Percentiles rank a stretch among this genome's conserved stretches.
Evolutionary conservation across 2,888 invertebrate species (phyloP).

Genomic region (Sinodicranocentrus sp.): DNA sequence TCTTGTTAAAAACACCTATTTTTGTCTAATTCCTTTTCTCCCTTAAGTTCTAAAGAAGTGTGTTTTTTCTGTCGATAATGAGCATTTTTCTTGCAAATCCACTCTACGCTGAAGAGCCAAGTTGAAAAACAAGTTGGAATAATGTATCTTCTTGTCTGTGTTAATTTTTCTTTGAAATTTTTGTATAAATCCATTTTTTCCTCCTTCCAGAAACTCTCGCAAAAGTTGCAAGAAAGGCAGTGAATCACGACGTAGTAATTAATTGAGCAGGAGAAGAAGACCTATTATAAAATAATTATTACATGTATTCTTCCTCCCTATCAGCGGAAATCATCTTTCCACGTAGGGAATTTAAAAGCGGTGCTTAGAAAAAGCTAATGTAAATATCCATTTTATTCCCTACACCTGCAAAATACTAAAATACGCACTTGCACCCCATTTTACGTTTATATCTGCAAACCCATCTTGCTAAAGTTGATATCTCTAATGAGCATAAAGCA

Average conservation of each 20-base stretch:
- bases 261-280: slow-evolving; percentile 1
- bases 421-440: too few relatives aligned
- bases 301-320: slow-evolving; percentile 13
- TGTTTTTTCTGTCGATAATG: slow-evolving; percentile 6
- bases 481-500: too few relatives aligned
- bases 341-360: background rate
- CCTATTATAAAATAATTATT: slow-evolving; percentile 2
- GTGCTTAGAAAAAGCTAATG: slow-evolving; percentile 7
- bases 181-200: slow-evolving; percentile 1
- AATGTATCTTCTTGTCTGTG: too few relatives aligned
- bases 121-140: background rate
- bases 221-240: too few relatives aligned
- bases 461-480: too few relatives aligned
- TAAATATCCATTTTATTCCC: slow-evolving; percentile 12
- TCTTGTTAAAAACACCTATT: slow-evolving; percentile 37
- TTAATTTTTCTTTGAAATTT: background rate
- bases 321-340: slow-evolving; percentile 2
- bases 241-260: background rate
- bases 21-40: slow-evolving; percentile 27
- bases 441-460: too few relatives aligned
- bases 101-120: background rate
- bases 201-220: background rate
- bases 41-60: too few relatives aligned
- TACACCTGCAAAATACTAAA: too few relatives aligned
- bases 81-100: slow-evolving; percentile 25